Percentiles rank a stretch among this genome's conserved stretches.
Conservation (phyloP, 2,797 vertebrate genomes). For the Bucorvus abyssinicus region DNA sequence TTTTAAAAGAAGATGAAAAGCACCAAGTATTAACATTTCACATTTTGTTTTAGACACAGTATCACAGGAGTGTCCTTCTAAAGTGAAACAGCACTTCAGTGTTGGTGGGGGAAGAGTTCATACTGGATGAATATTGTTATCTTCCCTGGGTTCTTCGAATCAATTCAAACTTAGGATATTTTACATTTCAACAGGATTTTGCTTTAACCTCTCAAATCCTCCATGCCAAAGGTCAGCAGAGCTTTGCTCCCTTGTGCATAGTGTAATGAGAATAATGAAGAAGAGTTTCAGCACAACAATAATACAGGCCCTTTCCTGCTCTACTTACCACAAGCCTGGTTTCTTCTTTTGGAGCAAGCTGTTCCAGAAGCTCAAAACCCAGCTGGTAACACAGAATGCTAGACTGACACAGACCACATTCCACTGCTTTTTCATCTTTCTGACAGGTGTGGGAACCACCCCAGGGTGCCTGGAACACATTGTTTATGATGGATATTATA, state of each 20-base stretch:
- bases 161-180: background rate
- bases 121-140: background rate
- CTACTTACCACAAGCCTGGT: constrained; percentile 93
- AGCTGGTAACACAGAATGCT: constrained; percentile 99
- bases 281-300: background rate
- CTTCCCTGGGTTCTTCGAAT: background rate
- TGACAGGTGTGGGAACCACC: constrained; percentile 97
- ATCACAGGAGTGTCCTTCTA: background rate
- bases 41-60: background rate
- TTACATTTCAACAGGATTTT: background rate
- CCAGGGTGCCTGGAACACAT: constrained; percentile 98
- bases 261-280: background rate
- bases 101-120: background rate
- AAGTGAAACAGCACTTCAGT: background rate
- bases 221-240: background rate
- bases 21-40: background rate
- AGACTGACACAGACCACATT: constrained; percentile 96
- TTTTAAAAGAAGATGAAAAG: background rate
- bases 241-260: background rate
- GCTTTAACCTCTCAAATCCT: background rate
- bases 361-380: constrained; percentile 94
- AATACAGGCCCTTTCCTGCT: background rate
- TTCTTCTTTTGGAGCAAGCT: constrained; percentile 93
- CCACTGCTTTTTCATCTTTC: constrained; percentile 93
- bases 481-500: constrained; percentile 97